These are phyloP conservation scores for Phalera bucephala DNA, from an alignment of 2,888 invertebrate genomes.

Conservation along the genomic window DNA sequence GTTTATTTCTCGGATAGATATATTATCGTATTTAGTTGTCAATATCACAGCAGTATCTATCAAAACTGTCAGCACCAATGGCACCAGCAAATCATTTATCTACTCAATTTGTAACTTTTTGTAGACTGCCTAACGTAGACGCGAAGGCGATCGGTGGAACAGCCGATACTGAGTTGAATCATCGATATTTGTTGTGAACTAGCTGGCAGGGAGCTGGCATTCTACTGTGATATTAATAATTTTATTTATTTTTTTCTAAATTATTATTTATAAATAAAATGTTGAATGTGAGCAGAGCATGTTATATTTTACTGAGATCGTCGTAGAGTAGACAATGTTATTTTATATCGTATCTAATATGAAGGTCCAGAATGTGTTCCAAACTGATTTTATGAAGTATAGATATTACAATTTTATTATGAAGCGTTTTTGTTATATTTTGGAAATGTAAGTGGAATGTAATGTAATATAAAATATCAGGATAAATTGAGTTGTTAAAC, in stretches of 20 bases:
- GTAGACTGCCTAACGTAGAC: constrained; percentile 9
- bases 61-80: constrained; percentile 57
- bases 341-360: constrained; percentile 44
- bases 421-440: constrained; percentile 55
- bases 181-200: constrained; percentile 34
- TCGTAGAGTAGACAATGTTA: constrained; percentile 66
- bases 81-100: constrained; percentile 15
- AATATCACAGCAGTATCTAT: constrained; percentile 79
- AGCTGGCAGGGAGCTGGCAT: constrained; percentile 77
- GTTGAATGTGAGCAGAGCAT: constrained; percentile 58
- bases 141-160: no score
- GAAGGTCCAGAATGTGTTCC: constrained; percentile 76
- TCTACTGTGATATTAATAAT: constrained; percentile 82
- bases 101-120: constrained; percentile 1
- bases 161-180: constrained; percentile 2
- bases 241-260: constrained; percentile 76
- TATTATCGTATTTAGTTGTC: constrained; percentile 58
- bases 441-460: constrained; percentile 24
- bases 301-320: constrained; percentile 67
- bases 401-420: constrained; percentile 57
- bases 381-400: constrained; percentile 64
- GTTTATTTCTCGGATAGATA: constrained; percentile 54
- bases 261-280: constrained; percentile 70
- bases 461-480: constrained; percentile 21
- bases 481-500: constrained; percentile 39